A percentile compares a stretch with the other conserved stretches of the same genome.
These are phyloP conservation scores for Oligia latruncula DNA, from an alignment of 2,888 invertebrate species.

Conservation along the genomic window DNA sequence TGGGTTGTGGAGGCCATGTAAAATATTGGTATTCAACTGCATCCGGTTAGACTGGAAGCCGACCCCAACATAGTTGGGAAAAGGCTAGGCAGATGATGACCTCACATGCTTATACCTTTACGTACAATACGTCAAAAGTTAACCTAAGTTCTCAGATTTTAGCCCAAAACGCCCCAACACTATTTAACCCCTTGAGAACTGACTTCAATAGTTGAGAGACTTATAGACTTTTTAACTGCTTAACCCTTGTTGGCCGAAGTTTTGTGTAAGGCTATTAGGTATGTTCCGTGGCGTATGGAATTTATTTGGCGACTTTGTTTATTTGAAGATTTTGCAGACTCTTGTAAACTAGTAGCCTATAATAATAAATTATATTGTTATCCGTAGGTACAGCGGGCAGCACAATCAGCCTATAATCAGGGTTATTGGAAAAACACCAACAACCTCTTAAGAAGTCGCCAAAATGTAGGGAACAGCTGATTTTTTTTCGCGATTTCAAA, in stretches of 20 bases:
- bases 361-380: background rate
- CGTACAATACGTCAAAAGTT: slow-evolving; percentile 20
- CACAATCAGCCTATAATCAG: no score
- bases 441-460: no score
- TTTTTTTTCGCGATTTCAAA: no score
- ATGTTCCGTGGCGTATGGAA: background rate
- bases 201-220: slow-evolving; percentile 25
- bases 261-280: background rate
- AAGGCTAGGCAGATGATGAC: no score
- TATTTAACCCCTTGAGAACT: slow-evolving; percentile 17
- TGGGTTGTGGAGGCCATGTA: no score
- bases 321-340: background rate
- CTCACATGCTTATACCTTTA: background rate
- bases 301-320: background rate
- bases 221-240: slow-evolving; percentile 39
- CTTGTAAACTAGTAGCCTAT: background rate
- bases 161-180: slow-evolving; percentile 25
- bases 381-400: no score
- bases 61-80: no score
- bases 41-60: no score
- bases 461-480: no score
- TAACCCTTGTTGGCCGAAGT: slow-evolving; percentile 22
- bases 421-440: no score
- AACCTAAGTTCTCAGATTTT: slow-evolving; percentile 11
- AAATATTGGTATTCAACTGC: no score